Evolutionary conservation across 2,797 vertebrate genomes (phyloP), one percentile per base, ranked within the genome.

Genomic region (Chloroceryle amazona): DNA sequence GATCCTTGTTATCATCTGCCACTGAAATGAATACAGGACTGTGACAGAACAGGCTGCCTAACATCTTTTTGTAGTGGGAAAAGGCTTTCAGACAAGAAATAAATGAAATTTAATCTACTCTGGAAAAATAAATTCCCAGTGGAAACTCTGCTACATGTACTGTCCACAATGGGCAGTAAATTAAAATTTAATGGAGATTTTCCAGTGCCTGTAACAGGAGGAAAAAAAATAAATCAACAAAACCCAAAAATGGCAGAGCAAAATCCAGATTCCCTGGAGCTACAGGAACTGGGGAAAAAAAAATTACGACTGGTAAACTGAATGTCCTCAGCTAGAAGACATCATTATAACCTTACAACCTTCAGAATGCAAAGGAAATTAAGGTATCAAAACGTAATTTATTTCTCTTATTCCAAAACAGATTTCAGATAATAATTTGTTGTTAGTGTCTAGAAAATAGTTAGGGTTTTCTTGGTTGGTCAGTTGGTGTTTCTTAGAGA

Each of bases 181-280:
- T 87, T 76, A 72, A 93, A 92, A 70, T 81, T 66, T 85, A 92
- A 37, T 93, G 41, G 57, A 51, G 41, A 87, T 85, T 92, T 91
- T 75, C 23, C 28, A 70, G 10, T 71, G 29, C 19, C 5, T 28
- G 3, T 89, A 76, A 46, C 12, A 49, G 47, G 29, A 76, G 63
- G 42, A 65, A 51, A 49, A 3, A 29, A 62, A 33, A 71, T 39
- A 72, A 31, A 67, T n/a, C 49, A 52, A 52, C 8, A 54, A 81
- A 76, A 39, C 3, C 9, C 8, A 46, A 76, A 39, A 46, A 84
- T 66, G 33, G 10, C n/a, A 68, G 52, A 86, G 28, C 22, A 73
- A 76, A 65, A 62, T 76, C 44, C 55, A 70, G 13, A 67, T 85
- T 80, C 17, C 11, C 7, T 58, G 22, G 23, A 13, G 16, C 81